Percentiles rank a stretch among this genome's conserved stretches.
phyloP scores from a whole-genome alignment of 1,140 invertebrate species.

The Reticulitermes speratus region DNA sequence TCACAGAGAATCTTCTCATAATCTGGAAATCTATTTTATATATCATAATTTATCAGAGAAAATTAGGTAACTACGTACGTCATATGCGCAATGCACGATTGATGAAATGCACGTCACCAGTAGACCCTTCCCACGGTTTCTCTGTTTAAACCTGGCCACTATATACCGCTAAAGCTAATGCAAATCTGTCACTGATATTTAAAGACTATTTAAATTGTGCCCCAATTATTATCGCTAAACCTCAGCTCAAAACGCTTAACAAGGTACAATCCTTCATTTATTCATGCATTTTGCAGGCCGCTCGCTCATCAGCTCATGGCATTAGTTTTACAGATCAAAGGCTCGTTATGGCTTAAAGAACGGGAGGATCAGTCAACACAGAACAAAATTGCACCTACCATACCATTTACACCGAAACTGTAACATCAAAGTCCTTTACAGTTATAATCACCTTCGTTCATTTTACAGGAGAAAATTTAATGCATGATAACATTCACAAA shows the following conservation, averaged over 20 bases:
- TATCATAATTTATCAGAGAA: neutral
- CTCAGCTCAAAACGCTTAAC: slow-evolving; percentile 14
- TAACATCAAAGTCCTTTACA: too few relatives aligned
- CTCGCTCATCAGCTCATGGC: neutral
- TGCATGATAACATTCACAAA: too few relatives aligned
- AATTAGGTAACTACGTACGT: neutral
- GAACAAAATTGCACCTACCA: neutral
- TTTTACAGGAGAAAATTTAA: too few relatives aligned
- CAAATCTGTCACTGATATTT: slow-evolving; percentile 1
- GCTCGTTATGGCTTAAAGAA: neutral
- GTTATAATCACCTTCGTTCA: too few relatives aligned
- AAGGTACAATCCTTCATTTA: neutral
- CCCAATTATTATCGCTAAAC: slow-evolving; percentile 19
- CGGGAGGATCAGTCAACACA: neutral
- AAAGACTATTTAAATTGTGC: neutral
- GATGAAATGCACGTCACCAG: neutral
- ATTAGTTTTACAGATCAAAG: slow-evolving; percentile 17
- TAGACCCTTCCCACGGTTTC: neutral
- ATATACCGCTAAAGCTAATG: neutral
- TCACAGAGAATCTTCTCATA: neutral
- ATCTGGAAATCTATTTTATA: neutral
- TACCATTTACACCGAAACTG: too few relatives aligned
- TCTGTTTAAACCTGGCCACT: neutral
- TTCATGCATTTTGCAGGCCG: neutral
- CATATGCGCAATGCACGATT: neutral